phyloP scores from a whole-genome alignment of 2,113 vertebrate genomes.

The Atlantisia rogersi region DNA sequence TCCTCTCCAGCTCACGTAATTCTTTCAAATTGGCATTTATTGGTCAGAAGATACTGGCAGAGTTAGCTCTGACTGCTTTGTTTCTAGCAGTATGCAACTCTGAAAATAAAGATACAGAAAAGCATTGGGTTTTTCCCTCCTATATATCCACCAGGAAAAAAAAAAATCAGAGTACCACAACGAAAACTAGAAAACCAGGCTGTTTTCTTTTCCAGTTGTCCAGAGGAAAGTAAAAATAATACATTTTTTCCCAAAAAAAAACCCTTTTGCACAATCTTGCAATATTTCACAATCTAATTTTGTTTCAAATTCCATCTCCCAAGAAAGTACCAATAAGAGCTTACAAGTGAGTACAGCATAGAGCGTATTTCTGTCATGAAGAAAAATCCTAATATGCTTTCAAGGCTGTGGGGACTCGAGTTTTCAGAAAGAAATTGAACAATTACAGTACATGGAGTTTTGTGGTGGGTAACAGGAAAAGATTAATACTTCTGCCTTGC shows the following conservation, averaged over 20 bases:
- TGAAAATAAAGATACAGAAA: slow-evolving; percentile 7
- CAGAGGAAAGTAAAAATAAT: background rate
- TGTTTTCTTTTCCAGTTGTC: background rate
- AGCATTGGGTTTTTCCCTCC: background rate
- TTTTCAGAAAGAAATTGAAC: slow-evolving; percentile 33
- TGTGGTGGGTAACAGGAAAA: background rate
- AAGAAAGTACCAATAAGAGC: slow-evolving; percentile 42
- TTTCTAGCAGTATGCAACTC: background rate
- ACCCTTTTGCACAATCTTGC: slow-evolving; percentile 11
- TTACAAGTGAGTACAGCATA: slow-evolving; percentile 21
- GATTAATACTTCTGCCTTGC: background rate
- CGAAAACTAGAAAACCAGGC: background rate
- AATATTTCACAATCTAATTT: slow-evolving; percentile 57
- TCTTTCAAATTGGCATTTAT: background rate
- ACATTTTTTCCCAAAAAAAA: background rate
- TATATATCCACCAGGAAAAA: background rate
- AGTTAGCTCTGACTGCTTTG: background rate
- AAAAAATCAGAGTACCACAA: background rate
- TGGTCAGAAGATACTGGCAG: background rate
- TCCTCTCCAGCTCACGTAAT: background rate
- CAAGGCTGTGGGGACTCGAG: background rate
- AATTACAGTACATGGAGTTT: slow-evolving; percentile 35
- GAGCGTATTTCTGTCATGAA: slow-evolving; percentile 54
- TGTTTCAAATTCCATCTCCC: slow-evolving; percentile 41
- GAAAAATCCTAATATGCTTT: slow-evolving; percentile 33